phyloP scores from a whole-genome alignment of 1,140 invertebrate genomes.

The Drosophila melanica region DNA sequence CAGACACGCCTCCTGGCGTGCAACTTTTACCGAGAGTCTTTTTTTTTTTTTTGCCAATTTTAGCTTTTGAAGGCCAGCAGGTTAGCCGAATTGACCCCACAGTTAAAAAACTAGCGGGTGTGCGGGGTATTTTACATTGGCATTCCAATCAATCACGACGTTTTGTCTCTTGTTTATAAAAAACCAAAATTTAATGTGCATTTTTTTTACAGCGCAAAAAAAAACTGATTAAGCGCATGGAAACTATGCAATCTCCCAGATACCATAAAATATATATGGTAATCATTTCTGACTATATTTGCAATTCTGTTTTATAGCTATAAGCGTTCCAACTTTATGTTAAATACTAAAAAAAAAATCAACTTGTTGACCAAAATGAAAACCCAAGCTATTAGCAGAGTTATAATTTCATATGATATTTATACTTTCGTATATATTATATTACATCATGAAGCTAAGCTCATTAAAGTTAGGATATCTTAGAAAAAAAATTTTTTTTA shows the following conservation, averaged over 20 bases:
- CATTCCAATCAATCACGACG: conserved; percentile 20
- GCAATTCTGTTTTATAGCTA: not conserved
- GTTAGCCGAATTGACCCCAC: conserved; percentile 17
- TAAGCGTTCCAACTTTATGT: not conserved
- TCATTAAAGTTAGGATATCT: no score
- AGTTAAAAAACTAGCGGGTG: not conserved
- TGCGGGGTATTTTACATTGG: conserved; percentile 1
- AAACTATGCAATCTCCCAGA: not conserved
- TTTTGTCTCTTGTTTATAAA: not conserved
- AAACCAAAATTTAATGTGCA: not conserved
- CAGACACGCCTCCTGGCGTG: conserved; percentile 13
- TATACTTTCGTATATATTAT: no score
- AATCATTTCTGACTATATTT: not conserved
- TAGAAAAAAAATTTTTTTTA: no score
- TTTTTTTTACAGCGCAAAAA: conserved; percentile 1
- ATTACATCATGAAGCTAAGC: no score
- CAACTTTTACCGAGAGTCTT: conserved; percentile 25
- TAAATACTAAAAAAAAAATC: not conserved
- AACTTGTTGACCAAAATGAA: not conserved
- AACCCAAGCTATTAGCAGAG: not conserved
- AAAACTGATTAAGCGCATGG: not conserved
- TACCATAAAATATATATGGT: no score
- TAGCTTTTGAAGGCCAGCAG: conserved; percentile 8
- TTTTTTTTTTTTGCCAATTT: not conserved
- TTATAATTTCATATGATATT: no score